Evolutionary conservation across 2,113 vertebrate genomes (phyloP), one percentile per base, ranked within the genome.

Genomic region (Callorhinus ursinus): DNA sequence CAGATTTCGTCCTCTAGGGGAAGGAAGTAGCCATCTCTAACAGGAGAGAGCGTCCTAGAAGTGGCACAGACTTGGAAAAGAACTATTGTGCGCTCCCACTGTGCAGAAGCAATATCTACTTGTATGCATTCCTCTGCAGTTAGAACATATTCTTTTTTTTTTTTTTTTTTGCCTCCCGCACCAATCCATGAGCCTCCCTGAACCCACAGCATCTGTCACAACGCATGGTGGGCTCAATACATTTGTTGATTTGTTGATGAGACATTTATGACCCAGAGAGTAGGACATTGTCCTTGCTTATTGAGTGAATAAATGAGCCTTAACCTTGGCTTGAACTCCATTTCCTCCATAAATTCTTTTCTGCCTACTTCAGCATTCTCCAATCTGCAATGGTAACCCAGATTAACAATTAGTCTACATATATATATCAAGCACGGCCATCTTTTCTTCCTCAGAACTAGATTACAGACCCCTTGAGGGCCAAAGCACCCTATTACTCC

Each of bases 391-490:
- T 24, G 61, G 18, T 82, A 79, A 72, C 26, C 51, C 11, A 88
- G 39, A 82, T 84, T 57, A 71, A 82, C 16, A n/a, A 8, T 51
- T 61, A 80, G 33, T 93, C 59, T 92, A 74, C 16, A 51, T 65
- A n/a, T 59, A 33, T 85, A 33, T 85, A 46, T 53, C 67, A 92
- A 81, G 63, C 61, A 67, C 51, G 24, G 84, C 88, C 10, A 26
- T 55, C 53, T 89, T 88, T 83, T 69, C 71, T 77, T 88, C n/a
- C 57, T 89, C 69, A 79, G 85, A 97, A 85, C 55, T 91, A 59
- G 22, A 57, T 82, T 87, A 36, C 69, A 92, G 18, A 92, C 24
- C 42, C 46, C 36, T 96, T 42, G 21, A 81, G 57, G 81, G 13
- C 19, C 36, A 49, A 67, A 65, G 28, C 26, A 49, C 24, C 88